Evolutionary conservation across 2,888 invertebrate genomes (phyloP).

Genomic region (Mycalesis mineus): DNA sequence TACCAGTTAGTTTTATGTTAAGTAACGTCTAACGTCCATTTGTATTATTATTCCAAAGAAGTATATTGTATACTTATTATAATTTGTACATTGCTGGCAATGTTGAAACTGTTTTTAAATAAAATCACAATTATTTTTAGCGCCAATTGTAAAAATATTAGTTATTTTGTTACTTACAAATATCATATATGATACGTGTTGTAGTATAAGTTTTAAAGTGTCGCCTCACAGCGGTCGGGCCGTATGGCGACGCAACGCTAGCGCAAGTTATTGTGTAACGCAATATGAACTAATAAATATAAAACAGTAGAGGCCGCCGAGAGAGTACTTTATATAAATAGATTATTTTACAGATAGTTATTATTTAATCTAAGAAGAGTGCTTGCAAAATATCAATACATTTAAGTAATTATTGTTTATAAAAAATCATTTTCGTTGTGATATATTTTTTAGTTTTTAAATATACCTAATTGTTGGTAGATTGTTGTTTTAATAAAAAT

Average conservation of each 20-base stretch:
- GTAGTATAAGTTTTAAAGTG: too few species aligned
- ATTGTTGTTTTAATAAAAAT: not conserved
- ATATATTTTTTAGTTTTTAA: not conserved
- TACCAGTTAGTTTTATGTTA: not conserved
- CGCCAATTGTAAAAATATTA: too few species aligned
- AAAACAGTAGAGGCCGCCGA: too few species aligned
- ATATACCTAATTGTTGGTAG: not conserved
- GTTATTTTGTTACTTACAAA: too few species aligned
- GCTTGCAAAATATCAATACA: not conserved
- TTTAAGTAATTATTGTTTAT: not conserved
- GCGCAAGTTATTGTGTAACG: too few species aligned
- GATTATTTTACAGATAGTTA: too few species aligned
- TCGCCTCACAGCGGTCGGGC: too few species aligned
- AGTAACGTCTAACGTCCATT: not conserved
- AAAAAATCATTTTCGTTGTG: not conserved
- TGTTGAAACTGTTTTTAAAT: not conserved
- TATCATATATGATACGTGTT: too few species aligned
- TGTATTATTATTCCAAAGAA: conserved; percentile 5
- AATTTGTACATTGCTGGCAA: not conserved
- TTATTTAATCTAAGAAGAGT: not conserved
- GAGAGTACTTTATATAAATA: too few species aligned
- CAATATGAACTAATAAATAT: too few species aligned
- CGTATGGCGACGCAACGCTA: too few species aligned
- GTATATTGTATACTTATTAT: not conserved
- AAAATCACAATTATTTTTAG: not conserved